These are phyloP conservation scores for Meles meles DNA, from an alignment of 2,113 vertebrate genomes.

Conservation along the genomic window DNA sequence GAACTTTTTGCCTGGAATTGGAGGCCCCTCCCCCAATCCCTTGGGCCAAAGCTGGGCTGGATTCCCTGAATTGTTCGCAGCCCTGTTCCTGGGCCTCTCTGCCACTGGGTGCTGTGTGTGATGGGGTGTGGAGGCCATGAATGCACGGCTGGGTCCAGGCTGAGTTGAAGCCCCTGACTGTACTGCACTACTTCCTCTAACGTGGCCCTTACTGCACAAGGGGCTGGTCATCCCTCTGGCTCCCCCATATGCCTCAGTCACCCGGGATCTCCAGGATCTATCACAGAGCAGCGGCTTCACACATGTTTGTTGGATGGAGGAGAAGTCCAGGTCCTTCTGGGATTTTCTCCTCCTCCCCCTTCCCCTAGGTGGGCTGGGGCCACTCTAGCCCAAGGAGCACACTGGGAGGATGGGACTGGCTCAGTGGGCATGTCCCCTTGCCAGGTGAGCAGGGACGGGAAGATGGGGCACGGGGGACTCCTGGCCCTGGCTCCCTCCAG, in stretches of 20 bases:
- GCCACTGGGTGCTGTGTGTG: background rate
- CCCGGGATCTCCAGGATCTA: background rate
- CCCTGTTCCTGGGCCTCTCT: background rate
- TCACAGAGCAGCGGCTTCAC: background rate
- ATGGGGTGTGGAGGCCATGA: background rate
- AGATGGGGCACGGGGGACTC: background rate
- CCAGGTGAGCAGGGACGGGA: background rate
- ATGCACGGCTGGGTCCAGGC: background rate
- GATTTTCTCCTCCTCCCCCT: background rate
- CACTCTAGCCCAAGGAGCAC: background rate
- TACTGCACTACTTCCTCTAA: background rate
- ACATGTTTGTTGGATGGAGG: background rate
- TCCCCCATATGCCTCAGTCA: background rate
- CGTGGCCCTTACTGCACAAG: background rate
- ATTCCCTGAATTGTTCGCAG: slow-evolving; percentile 24
- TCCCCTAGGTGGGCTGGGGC: background rate
- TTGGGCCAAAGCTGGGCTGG: background rate
- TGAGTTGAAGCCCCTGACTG: background rate
- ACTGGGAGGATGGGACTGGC: background rate
- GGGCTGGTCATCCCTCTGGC: background rate
- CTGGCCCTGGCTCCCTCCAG: background rate
- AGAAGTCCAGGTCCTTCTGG: background rate
- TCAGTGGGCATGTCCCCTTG: background rate
- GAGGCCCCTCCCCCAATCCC: slow-evolving; percentile 15
- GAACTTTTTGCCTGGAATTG: slow-evolving; percentile 18